These are phyloP conservation scores for Hemitrygon akajei DNA, from an alignment of 2,797 vertebrate species.

Conservation along the genomic window DNA sequence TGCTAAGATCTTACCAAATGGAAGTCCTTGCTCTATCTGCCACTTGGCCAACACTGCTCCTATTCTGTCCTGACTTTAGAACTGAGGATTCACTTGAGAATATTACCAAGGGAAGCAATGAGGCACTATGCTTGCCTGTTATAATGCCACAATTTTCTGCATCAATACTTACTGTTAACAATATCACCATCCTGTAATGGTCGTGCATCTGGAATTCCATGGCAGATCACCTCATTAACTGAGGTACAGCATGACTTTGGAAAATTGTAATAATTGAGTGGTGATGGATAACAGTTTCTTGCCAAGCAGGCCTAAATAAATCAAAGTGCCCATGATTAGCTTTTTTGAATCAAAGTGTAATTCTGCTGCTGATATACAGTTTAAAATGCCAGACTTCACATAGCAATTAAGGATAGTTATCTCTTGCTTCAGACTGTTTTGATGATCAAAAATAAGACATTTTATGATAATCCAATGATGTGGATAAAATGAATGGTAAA, in stretches of 20 bases:
- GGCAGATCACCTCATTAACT: slow-evolving; percentile 97
- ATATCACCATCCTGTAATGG: slow-evolving; percentile 88
- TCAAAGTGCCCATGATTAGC: slow-evolving; percentile 39
- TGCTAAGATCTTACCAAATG: too few relatives aligned
- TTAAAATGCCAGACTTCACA: background rate
- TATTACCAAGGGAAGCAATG: background rate
- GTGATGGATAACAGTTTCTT: slow-evolving; percentile 95
- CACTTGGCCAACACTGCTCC: too few relatives aligned
- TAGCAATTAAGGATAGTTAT: background rate
- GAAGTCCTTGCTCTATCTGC: too few relatives aligned
- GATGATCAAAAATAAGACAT: background rate
- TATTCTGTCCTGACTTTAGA: too few relatives aligned
- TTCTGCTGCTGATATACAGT: background rate
- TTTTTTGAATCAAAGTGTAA: background rate
- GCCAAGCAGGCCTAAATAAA: slow-evolving; percentile 80
- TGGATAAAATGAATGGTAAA: background rate
- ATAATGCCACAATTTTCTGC: slow-evolving; percentile 22
- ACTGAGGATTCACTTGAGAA: background rate
- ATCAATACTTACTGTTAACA: slow-evolving; percentile 74
- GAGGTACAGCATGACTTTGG: slow-evolving; percentile 98
- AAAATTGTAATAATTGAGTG: slow-evolving; percentile 98
- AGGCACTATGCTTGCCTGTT: background rate
- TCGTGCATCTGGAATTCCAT: slow-evolving; percentile 94
- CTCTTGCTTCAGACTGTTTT: background rate
- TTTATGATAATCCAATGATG: background rate